These are phyloP conservation scores for Coenonympha glycerion DNA, from an alignment of 2,888 invertebrate genomes.

Conservation along the genomic window DNA sequence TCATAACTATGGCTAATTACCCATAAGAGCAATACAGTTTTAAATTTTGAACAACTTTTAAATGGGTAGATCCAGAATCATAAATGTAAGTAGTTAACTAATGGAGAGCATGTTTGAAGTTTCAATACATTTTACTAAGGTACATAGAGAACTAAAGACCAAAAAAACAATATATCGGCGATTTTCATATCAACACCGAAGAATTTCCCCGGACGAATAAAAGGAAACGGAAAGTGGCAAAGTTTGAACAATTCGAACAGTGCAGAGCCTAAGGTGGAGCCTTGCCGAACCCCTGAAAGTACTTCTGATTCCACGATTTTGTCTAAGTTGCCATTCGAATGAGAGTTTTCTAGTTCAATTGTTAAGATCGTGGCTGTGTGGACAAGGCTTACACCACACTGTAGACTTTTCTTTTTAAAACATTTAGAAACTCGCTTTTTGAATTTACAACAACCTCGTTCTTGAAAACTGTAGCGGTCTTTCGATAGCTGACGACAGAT, in stretches of 20 bases:
- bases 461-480: too few relatives aligned
- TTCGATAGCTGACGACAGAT: too few relatives aligned
- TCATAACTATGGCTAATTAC: too few relatives aligned
- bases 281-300: constrained; percentile 43
- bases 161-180: not conserved
- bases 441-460: too few relatives aligned
- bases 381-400: constrained; percentile 22
- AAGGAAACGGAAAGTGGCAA: constrained; percentile 68
- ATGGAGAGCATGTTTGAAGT: too few relatives aligned
- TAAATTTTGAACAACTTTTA: too few relatives aligned
- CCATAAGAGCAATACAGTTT: too few relatives aligned
- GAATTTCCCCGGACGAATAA: constrained; percentile 64
- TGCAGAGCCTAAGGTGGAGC: constrained; percentile 57
- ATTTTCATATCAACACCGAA: constrained; percentile 24
- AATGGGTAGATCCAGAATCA: too few relatives aligned
- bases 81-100: too few relatives aligned
- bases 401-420: not conserved
- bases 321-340: constrained; percentile 68
- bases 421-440: not conserved
- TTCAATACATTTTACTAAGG: too few relatives aligned
- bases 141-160: too few relatives aligned
- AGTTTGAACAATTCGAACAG: constrained; percentile 64
- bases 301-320: constrained; percentile 66
- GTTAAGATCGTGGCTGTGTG: constrained; percentile 36
- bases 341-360: constrained; percentile 52